Base-by-base conservation (phyloP, 2,113 vertebrate genomes). In the Pteronura brasiliensis region DNA sequence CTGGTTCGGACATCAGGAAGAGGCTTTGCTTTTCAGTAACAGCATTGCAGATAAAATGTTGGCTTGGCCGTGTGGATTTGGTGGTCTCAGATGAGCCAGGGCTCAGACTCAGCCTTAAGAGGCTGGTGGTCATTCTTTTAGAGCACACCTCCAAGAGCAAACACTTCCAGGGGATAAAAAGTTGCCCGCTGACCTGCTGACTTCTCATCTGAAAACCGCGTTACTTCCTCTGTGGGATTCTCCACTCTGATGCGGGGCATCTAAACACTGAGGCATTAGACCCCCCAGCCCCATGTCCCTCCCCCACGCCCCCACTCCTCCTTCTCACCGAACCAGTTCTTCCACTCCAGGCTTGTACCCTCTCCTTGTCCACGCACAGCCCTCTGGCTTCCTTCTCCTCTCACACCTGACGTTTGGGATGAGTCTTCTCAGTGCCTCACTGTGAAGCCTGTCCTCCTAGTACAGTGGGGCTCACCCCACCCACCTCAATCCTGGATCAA, bases 361-460 rank as follows among this genome's bases (percentile, higher is more conserved):
- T 31, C 13, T 12, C 34, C 11, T 0, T 85, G 52, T 69, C 13
- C 77, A 3, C 67, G 15, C 11, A n/a, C 85, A 17, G 42, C 42
- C 25, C 25, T 76, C 39, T 25, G 11, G 36, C 77, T 65, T 67
- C 61, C 59, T 39, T 67, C 39, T 55, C 2, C 29, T 61, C 44
- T 44, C 10, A 23, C 3, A 10, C 9, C 18, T 61, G 59, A 13
- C 9, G 65, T 17, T 6, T 88, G 44, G 44, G 57, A 27, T 23
- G 57, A 65, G 81, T n/a, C 36, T 81, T 90, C 29, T 34, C 9
- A 21, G 20, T 14, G 14, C 20, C 10, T 11, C 29, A n/a, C 17
- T 34, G 49, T 1, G 20, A 13, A 72, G 5, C 55, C 1, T 9
- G n/a, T 25, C 52, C 11, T 0, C 25, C n/a, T 1, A 0, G 1